Evolutionary conservation across 2,797 vertebrate genomes (phyloP).

Genomic region (Parauchenoglanis ngamensis): DNA sequence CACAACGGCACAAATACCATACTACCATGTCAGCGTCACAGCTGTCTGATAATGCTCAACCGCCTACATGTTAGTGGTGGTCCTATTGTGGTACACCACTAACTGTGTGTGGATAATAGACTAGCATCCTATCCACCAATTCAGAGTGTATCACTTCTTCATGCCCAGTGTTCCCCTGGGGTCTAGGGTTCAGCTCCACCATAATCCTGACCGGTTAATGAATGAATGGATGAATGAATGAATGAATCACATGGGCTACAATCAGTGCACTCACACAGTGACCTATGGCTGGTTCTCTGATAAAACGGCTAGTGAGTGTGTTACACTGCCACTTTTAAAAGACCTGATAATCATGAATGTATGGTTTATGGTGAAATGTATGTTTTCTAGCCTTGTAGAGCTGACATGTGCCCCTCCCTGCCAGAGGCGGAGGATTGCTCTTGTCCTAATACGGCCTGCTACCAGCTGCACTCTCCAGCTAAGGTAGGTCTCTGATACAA

Average conservation of each 20-base stretch:
- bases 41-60: background rate
- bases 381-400: background rate
- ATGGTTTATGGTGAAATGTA: background rate
- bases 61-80: background rate
- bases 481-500: background rate
- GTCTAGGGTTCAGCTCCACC: background rate
- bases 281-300: background rate
- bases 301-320: background rate
- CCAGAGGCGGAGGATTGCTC: background rate
- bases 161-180: background rate
- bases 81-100: background rate
- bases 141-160: background rate
- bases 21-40: background rate
- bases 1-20: background rate
- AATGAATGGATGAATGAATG: background rate
- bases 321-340: background rate
- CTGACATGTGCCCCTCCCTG: slow-evolving; percentile 1
- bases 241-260: background rate
- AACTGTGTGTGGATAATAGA: background rate
- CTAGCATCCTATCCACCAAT: background rate
- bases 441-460: background rate
- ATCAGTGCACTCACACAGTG: background rate
- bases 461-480: background rate
- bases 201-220: background rate
- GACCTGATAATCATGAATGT: background rate